Conservation (phyloP, 2,113 vertebrate genomes). For the Dryoscopus gambensis region DNA sequence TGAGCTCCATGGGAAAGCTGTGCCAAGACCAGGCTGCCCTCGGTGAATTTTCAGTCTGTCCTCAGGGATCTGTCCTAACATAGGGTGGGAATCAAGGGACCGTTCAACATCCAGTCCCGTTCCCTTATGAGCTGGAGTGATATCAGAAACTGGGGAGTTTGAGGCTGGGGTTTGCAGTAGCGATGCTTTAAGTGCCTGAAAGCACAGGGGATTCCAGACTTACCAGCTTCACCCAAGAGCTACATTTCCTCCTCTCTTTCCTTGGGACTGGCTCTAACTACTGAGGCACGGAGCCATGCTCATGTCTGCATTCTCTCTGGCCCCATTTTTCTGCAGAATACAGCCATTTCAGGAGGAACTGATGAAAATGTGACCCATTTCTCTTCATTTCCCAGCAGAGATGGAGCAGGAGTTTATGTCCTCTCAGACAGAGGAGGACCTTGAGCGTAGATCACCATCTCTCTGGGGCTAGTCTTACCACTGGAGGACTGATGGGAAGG, state of each 20-base stretch:
- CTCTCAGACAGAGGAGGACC: not conserved
- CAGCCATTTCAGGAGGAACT: not conserved
- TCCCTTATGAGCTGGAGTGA: not conserved
- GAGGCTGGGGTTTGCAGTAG: not conserved
- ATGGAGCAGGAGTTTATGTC: not conserved
- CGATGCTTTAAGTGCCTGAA: not conserved
- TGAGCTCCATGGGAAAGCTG: not conserved
- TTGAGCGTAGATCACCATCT: not conserved
- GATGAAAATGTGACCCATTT: not conserved
- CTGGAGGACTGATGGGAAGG: not conserved
- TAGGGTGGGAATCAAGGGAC: not conserved
- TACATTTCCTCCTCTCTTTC: not conserved
- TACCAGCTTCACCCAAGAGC: not conserved
- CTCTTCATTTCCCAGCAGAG: not conserved
- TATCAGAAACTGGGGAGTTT: not conserved
- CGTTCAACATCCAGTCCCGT: not conserved
- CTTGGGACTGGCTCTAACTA: not conserved
- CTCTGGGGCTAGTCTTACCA: not conserved
- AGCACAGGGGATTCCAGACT: not conserved
- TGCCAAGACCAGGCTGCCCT: not conserved
- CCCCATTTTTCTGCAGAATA: not conserved
- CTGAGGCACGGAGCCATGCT: not conserved
- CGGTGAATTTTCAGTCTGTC: not conserved
- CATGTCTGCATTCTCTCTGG: not conserved
- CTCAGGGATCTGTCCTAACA: rapidly evolving